Percentiles rank a stretch among this genome's conserved stretches.
phyloP scores from a whole-genome alignment of 2,113 vertebrate species.

The Anser brachyrhynchus region DNA sequence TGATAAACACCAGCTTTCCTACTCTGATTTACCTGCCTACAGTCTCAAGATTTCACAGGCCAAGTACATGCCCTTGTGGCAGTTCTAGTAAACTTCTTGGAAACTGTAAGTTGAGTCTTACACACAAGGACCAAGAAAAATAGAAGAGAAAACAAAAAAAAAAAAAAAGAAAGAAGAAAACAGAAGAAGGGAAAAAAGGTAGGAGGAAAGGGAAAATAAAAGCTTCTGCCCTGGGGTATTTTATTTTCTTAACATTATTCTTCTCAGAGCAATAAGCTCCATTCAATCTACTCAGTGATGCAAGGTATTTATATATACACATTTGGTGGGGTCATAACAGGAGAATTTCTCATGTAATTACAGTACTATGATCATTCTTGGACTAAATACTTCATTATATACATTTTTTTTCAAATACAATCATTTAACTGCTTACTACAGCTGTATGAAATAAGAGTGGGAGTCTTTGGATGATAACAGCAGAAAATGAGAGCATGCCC shows the following conservation, averaged over 20 bases:
- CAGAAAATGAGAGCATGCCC: neutral
- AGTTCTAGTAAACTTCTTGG: neutral
- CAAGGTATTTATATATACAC: neutral
- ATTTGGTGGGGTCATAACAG: neutral
- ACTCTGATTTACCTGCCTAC: neutral
- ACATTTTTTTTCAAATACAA: neutral
- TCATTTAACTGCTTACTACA: neutral
- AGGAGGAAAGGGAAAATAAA: neutral
- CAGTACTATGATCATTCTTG: neutral
- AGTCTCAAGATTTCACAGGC: neutral
- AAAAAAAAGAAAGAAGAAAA: neutral
- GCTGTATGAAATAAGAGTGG: neutral
- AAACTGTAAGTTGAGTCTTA: neutral
- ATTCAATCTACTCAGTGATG: neutral
- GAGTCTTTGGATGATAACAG: neutral
- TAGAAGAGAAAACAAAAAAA: neutral
- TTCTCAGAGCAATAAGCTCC: neutral
- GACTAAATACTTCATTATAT: neutral
- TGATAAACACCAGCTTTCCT: neutral
- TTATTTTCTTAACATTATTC: neutral
- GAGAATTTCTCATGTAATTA: neutral
- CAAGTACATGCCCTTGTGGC: neutral
- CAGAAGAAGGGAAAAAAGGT: neutral
- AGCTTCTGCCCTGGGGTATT: neutral
- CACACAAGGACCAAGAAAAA: neutral